Percentiles rank a stretch among this genome's conserved stretches.
phyloP scores from a whole-genome alignment of 1,140 invertebrate species.

The Gonioctena quinquepunctata region DNA sequence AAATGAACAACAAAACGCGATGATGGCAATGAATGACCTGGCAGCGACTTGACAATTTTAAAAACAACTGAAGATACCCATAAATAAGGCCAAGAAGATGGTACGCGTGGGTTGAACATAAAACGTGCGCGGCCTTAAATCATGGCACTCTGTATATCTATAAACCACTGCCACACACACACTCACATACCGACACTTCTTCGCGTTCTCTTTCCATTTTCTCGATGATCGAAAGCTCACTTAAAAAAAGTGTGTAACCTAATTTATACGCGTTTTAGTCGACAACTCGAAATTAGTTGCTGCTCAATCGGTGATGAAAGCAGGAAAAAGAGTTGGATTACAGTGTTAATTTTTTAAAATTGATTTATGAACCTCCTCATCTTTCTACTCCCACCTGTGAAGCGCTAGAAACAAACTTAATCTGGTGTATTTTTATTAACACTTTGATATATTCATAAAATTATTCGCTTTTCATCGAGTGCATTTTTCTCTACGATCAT shows the following conservation, averaged over 20 bases:
- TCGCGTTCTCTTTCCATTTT: slow-evolving; percentile 3
- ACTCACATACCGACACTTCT: slow-evolving; percentile 10
- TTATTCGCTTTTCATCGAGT: no score
- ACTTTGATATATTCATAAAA: no score
- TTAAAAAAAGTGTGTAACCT: slow-evolving; percentile 6
- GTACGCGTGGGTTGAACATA: slow-evolving; percentile 51
- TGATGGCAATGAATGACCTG: slow-evolving; percentile 19
- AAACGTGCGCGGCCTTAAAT: slow-evolving; percentile 48
- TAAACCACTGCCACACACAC: slow-evolving; percentile 47
- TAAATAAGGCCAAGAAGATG: slow-evolving; percentile 51
- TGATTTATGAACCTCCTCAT: no score
- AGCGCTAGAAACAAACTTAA: no score
- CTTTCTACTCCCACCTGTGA: no score
- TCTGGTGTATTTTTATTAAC: no score
- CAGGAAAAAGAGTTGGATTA: no score
- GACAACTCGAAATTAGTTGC: background rate
- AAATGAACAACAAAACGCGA: background rate
- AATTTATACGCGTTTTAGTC: slow-evolving; percentile 1
- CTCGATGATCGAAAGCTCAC: background rate
- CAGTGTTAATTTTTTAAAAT: no score
- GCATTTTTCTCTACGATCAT: no score
- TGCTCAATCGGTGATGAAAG: no score
- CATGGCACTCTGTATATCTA: slow-evolving; percentile 46
- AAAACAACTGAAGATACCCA: slow-evolving; percentile 46
- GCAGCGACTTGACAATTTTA: slow-evolving; percentile 42